These are phyloP conservation scores for Coremacera marginata DNA, from an alignment of 2,888 invertebrate genomes.

Conservation along the genomic window DNA sequence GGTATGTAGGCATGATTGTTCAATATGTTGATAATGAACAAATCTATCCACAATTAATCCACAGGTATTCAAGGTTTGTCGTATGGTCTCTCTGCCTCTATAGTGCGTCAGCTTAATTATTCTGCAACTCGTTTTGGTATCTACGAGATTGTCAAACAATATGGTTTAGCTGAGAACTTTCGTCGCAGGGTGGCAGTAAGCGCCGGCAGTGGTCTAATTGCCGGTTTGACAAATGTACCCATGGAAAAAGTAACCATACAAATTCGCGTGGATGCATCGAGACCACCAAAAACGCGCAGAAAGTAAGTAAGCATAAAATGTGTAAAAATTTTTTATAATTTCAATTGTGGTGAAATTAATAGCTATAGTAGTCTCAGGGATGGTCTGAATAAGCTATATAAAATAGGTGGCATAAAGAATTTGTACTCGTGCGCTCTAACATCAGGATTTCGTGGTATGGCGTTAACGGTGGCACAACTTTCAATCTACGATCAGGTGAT, in stretches of 20 bases:
- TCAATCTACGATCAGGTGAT: constrained; percentile 44
- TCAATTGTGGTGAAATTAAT: not conserved
- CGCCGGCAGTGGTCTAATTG: constrained; percentile 28
- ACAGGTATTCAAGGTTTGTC: constrained; percentile 34
- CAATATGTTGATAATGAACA: not conserved
- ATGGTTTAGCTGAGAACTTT: constrained; percentile 17
- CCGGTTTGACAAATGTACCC: constrained; percentile 29
- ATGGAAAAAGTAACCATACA: constrained; percentile 35
- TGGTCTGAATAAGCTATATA: constrained; percentile 33
- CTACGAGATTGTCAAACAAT: constrained; percentile 23
- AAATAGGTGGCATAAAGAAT: constrained; percentile 37
- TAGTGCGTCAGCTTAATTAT: constrained; percentile 26
- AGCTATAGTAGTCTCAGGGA: constrained; percentile 40
- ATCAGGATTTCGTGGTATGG: constrained; percentile 40
- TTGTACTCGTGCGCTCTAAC: constrained; percentile 36
- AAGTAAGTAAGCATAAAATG: constrained; percentile 18
- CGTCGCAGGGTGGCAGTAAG: constrained; percentile 2
- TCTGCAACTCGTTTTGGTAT: constrained; percentile 37
- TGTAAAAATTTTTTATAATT: not conserved
- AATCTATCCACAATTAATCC: not conserved
- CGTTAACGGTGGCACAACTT: constrained; percentile 43
- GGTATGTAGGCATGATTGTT: not conserved
- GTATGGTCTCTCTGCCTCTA: constrained; percentile 16
- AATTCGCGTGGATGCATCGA: constrained; percentile 34
- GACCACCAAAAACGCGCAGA: constrained; percentile 24